A percentile compares a stretch with the other conserved stretches of the same genome.
Evolutionary conservation across 2,113 vertebrate genomes (phyloP).

Genomic region (Plecturocebus donacophilus): DNA sequence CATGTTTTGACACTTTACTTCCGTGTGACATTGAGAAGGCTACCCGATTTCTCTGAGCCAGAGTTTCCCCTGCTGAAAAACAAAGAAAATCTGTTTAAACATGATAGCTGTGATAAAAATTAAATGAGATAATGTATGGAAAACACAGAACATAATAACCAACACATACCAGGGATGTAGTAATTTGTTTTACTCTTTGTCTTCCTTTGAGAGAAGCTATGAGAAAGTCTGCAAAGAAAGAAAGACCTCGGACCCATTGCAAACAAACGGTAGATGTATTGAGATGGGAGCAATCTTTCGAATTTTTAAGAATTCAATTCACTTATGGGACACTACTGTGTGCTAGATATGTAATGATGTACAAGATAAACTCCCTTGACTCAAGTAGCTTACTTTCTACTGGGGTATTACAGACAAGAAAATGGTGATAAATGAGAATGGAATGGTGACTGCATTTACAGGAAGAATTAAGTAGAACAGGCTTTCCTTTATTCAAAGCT

Average conservation of each 20-base stretch:
- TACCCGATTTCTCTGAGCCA: neutral
- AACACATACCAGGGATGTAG: neutral
- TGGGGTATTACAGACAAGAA: neutral
- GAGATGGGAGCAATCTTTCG: neutral
- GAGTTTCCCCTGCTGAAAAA: neutral
- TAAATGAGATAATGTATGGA: neutral
- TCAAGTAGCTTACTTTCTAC: neutral
- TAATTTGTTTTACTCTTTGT: fast-evolving
- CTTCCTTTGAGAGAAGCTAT: neutral
- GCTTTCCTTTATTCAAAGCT: neutral
- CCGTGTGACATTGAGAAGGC: neutral
- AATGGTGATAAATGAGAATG: neutral
- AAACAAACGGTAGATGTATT: neutral
- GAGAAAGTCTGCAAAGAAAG: neutral
- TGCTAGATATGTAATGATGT: neutral
- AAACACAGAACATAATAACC: neutral
- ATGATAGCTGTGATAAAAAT: neutral
- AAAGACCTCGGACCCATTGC: neutral
- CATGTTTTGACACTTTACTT: neutral
- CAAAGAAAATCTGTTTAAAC: neutral
- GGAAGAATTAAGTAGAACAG: neutral
- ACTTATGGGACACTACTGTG: neutral
- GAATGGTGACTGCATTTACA: neutral
- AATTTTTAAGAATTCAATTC: neutral
- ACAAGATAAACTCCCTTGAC: neutral